Evolutionary conservation across 2,113 vertebrate species (phyloP).

Genomic region (Pyrgilauda ruficollis): DNA sequence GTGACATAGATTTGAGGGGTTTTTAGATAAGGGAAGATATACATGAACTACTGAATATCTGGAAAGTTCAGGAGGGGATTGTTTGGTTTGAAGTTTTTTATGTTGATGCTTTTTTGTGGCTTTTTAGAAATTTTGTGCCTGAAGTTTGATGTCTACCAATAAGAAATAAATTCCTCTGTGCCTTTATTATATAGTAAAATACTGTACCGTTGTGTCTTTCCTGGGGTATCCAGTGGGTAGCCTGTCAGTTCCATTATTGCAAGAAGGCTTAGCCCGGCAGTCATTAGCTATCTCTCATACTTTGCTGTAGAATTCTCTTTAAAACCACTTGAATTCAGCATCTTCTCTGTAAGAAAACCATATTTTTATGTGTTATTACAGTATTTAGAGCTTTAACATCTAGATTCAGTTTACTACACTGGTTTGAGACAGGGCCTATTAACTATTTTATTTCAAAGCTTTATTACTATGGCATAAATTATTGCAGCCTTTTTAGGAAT

Average conservation of each 20-base stretch:
- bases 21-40: not conserved
- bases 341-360: not conserved
- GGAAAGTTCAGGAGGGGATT: not conserved
- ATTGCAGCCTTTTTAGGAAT: not conserved
- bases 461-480: not conserved
- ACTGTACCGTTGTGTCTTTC: not conserved
- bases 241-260: not conserved
- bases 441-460: not conserved
- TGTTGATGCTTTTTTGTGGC: not conserved
- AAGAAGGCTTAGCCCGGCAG: not conserved
- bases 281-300: not conserved
- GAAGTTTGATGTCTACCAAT: not conserved
- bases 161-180: not conserved
- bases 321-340: not conserved
- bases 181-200: not conserved
- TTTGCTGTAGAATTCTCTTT: not conserved
- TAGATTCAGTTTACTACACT: not conserved
- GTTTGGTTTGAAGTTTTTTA: not conserved
- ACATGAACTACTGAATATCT: constrained; percentile 2
- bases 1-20: not conserved
- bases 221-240: not conserved
- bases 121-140: not conserved
- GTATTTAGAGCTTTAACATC: not conserved
- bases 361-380: not conserved
- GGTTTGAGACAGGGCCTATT: not conserved